These are phyloP conservation scores for Psammodynastes pulverulentus DNA, from an alignment of 2,113 vertebrate genomes.

Conservation along the genomic window DNA sequence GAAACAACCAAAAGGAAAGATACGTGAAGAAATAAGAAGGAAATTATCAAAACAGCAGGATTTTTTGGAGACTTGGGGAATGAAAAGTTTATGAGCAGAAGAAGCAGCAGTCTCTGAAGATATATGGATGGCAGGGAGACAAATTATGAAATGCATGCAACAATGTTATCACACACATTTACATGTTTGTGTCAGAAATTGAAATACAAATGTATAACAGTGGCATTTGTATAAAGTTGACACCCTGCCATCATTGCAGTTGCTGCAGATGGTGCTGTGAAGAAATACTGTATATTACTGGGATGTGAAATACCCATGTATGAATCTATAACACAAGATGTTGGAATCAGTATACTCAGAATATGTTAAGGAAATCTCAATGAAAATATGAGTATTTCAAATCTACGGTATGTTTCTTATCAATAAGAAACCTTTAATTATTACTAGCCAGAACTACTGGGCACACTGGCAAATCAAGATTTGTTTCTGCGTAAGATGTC, in stretches of 20 bases:
- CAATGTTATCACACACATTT: neutral
- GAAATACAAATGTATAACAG: neutral
- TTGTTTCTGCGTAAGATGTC: neutral
- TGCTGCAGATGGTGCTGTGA: neutral
- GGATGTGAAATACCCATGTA: neutral
- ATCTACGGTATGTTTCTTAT: neutral
- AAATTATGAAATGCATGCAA: neutral
- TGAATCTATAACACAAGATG: neutral
- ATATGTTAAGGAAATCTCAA: neutral
- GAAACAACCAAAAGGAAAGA: neutral
- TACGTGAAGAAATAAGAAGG: neutral
- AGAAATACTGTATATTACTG: neutral
- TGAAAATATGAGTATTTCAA: neutral
- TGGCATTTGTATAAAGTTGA: neutral
- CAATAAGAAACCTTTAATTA: neutral
- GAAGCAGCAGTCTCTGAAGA: neutral
- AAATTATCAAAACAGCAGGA: neutral
- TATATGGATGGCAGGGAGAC: neutral
- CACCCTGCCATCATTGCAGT: neutral
- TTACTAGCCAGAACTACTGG: neutral
- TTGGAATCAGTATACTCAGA: neutral
- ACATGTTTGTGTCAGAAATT: neutral
- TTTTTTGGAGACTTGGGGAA: neutral
- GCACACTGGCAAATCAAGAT: neutral
- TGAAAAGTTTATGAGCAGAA: neutral